phyloP scores from a whole-genome alignment of 2,888 invertebrate species.

The Drosophila macrospina region DNA sequence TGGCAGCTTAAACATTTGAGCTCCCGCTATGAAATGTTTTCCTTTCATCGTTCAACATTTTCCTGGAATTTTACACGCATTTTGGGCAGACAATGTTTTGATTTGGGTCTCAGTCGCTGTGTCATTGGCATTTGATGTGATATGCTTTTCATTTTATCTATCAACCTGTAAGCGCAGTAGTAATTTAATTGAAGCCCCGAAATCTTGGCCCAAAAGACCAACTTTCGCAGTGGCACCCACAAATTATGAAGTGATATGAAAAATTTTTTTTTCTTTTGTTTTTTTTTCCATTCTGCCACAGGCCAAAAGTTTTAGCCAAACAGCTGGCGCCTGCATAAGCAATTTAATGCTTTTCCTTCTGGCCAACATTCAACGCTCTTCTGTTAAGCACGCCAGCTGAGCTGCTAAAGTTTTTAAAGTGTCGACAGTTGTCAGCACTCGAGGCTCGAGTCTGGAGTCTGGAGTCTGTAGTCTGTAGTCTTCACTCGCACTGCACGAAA shows the following conservation, averaged over 20 bases:
- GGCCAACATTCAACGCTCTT: conserved; percentile 1
- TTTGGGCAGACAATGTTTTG: no score
- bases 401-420: conserved; percentile 19
- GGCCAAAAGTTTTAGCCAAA: conserved; percentile 28
- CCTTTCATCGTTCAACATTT: conserved; percentile 2
- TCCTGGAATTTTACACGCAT: conserved; percentile 19
- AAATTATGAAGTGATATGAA: conserved; percentile 54
- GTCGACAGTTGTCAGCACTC: conserved; percentile 24
- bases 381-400: conserved; percentile 23
- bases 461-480: not conserved
- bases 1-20: conserved; percentile 5
- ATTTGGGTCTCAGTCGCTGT: conserved; percentile 34
- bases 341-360: conserved; percentile 11
- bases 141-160: not conserved
- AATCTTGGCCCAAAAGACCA: conserved; percentile 4
- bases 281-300: conserved; percentile 36
- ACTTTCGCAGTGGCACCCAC: not conserved
- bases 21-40: not conserved
- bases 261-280: no score
- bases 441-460: not conserved
- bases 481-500: conserved; percentile 4
- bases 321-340: conserved; percentile 17
- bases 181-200: conserved; percentile 9
- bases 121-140: conserved; percentile 1
- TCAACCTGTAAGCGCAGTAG: conserved; percentile 1